Evolutionary conservation across 2,113 vertebrate species (phyloP).

Genomic region (Sapajus apella): DNA sequence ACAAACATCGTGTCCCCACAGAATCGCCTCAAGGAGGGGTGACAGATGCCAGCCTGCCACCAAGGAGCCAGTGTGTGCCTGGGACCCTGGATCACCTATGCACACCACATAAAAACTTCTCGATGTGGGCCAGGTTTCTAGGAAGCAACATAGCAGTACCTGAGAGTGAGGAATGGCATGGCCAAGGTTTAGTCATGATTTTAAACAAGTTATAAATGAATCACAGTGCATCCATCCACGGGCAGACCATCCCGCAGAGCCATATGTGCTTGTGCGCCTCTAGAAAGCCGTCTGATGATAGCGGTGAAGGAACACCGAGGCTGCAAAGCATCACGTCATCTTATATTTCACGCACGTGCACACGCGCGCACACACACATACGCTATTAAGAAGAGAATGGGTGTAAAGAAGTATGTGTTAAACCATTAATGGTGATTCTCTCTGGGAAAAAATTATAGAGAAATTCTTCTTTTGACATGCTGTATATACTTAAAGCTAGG

Average conservation of each 20-base stretch:
- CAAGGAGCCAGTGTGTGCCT: too few species aligned
- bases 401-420: background rate
- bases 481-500: background rate
- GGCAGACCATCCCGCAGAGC: background rate
- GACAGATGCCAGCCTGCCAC: background rate
- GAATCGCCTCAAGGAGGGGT: background rate
- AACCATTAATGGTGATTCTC: background rate
- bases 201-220: background rate
- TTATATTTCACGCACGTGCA: fast-evolving
- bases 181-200: too few species aligned
- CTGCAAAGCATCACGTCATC: background rate
- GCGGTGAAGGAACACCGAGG: background rate
- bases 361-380: fast-evolving
- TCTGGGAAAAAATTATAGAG: background rate
- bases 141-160: background rate
- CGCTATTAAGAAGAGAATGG: background rate
- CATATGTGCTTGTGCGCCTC: background rate
- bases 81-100: background rate
- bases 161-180: background rate
- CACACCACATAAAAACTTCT: background rate
- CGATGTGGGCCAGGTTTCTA: background rate
- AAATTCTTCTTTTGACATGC: background rate
- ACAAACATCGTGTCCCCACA: background rate
- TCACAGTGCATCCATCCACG: background rate
- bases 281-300: background rate